Conservation (phyloP, 2,113 vertebrate species). For the Cynopterus brachyotis region DNA sequence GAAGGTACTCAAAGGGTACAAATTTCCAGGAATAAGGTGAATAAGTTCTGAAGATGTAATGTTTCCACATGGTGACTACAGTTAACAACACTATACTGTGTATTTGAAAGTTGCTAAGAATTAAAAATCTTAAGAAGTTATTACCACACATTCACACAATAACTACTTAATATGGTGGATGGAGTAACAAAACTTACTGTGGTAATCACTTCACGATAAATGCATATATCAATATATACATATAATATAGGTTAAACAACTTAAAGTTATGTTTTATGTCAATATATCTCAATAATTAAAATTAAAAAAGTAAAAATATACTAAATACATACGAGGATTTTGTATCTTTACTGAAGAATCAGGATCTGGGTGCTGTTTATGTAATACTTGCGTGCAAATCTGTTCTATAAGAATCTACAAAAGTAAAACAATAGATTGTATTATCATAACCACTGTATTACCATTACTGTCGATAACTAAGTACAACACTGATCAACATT, state of each 20-base stretch:
- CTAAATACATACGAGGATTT: constrained; percentile 94
- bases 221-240: not conserved
- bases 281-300: not conserved
- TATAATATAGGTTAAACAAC: not conserved
- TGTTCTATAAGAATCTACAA: constrained; percentile 96
- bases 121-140: not conserved
- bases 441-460: constrained; percentile 25
- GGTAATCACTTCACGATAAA: not conserved
- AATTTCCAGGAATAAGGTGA: not conserved
- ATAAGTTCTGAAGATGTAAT: not conserved
- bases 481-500: not conserved
- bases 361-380: constrained; percentile 98
- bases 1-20: not conserved
- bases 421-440: constrained; percentile 47
- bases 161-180: not conserved
- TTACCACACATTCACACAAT: not conserved
- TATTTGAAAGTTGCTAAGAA: not conserved
- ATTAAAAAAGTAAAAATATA: not conserved
- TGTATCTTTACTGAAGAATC: constrained; percentile 98
- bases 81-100: not conserved
- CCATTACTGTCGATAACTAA: not conserved
- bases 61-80: not conserved
- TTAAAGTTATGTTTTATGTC: not conserved
- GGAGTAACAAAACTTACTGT: not conserved
- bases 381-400: constrained; percentile 97